Conservation (phyloP, 2,113 vertebrate genomes). For the Arenaria interpres region DNA sequence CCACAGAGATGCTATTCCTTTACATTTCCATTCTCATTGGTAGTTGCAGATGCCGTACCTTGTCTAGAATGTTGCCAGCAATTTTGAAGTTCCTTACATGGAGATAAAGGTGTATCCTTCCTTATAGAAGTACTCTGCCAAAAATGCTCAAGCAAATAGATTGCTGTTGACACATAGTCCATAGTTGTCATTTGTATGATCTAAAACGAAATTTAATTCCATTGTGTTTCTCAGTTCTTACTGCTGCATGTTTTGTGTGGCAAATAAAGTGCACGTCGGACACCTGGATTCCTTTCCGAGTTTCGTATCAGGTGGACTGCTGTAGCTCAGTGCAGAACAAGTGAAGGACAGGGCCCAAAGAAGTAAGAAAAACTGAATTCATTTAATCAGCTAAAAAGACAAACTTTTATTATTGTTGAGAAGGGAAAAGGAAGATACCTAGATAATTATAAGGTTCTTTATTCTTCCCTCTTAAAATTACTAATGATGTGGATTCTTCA, state of each 20-base stretch:
- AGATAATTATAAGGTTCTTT: conserved; percentile 54
- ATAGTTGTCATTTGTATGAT: background rate
- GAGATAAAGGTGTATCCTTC: background rate
- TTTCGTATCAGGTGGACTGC: background rate
- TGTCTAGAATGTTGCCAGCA: background rate
- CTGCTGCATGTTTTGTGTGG: background rate
- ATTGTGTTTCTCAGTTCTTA: background rate
- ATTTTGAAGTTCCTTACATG: background rate
- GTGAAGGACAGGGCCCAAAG: background rate
- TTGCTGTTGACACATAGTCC: background rate
- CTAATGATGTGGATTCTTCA: conserved; percentile 71
- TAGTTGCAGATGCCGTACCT: background rate
- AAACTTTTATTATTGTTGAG: conserved; percentile 77
- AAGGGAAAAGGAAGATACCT: conserved; percentile 62
- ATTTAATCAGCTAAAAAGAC: conserved; percentile 78
- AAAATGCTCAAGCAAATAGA: background rate
- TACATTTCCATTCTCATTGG: background rate
- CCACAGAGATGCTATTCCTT: background rate
- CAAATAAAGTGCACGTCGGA: background rate
- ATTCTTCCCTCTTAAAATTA: conserved; percentile 73
- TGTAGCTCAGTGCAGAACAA: background rate
- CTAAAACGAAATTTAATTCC: background rate
- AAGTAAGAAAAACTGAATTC: conserved; percentile 76
- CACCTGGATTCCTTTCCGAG: background rate
- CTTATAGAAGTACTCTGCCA: background rate